Base-by-base conservation (phyloP, 2,797 vertebrate genomes). In the Prionace glauca region DNA sequence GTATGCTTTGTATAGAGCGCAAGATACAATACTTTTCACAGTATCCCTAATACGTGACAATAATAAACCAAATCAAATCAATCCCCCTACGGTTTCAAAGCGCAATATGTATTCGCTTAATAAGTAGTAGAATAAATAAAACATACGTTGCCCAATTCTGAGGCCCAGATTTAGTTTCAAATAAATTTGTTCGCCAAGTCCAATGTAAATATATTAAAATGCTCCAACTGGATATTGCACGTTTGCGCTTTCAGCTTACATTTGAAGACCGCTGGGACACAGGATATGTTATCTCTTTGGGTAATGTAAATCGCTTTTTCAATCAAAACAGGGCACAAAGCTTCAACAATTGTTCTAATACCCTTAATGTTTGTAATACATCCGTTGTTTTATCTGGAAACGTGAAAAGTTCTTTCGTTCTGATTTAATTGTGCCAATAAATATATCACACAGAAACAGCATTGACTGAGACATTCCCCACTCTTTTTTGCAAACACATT, bases 341-440 rank as follows among this genome's bases (percentile, higher is more conserved):
- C 26, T 3, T 32, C 14, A 60, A 92, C 18, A 92, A 20, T n/a
- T 60, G 87, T 62, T 62, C 60, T 60, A n/a, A n/a, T 62, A n/a
- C 65, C n/a, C 62, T n/a, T 12, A 36, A 10, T 41, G 36, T 92
- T 41, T 69, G n/a, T 18, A 69, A 41, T 67, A 41, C 65, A 92
- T 41, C 62, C 41, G 22, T 90, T 92, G 32, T 67, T 92, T 92
- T 18, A 67, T 5, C 7, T 36, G 90, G 65, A 69, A 92, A 62
- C 22, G 18, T 69, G 62, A 67, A 69, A 92, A 36, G 11, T 92
- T 7, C 20, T 92, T 69, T 41, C 69, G 41, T 74, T 95, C 93
- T 29, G 93, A 72, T 50, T 94, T 72, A 71, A 94, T 50, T 16
- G 50, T 91, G 26, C 88, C 56, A 91, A 32, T 77, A 95, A 74